Conservation (phyloP, 2,113 vertebrate species). For the Labrus mixtus region DNA sequence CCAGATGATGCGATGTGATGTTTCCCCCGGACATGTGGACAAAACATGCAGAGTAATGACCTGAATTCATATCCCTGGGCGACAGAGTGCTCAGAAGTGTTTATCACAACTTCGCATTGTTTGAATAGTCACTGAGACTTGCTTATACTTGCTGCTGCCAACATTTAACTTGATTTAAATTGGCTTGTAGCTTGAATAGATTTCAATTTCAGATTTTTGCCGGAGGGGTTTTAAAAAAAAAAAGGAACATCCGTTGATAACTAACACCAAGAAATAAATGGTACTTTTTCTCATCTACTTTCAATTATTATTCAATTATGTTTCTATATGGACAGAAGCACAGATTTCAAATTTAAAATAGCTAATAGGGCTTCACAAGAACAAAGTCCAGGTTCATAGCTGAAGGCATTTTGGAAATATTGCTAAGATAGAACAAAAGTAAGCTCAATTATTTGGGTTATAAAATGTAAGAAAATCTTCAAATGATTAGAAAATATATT, state of each 20-base stretch:
- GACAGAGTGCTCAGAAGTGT: conserved; percentile 25
- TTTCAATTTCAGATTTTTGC: conserved; percentile 57
- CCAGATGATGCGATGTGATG: conserved; percentile 67
- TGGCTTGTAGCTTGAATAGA: conserved; percentile 46
- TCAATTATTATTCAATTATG: conserved; percentile 39
- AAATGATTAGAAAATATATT: conserved; percentile 1
- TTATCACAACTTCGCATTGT: conserved; percentile 38
- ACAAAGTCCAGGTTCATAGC: conserved; percentile 35
- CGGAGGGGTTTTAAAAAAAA: conserved; percentile 16
- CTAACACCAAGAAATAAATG: neutral
- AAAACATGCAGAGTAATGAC: conserved; percentile 64
- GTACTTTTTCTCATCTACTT: conserved; percentile 42
- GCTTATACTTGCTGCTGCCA: conserved; percentile 10
- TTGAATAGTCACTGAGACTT: conserved; percentile 27
- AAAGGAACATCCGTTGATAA: conserved; percentile 12
- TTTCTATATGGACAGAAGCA: conserved; percentile 36
- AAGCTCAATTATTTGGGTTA: neutral
- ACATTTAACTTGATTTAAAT: conserved; percentile 48
- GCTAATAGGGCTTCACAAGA: conserved; percentile 38
- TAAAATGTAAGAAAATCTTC: conserved; percentile 26
- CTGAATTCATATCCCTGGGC: conserved; percentile 41
- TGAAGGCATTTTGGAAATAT: conserved; percentile 30
- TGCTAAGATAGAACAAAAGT: conserved; percentile 40
- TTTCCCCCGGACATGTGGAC: conserved; percentile 55
- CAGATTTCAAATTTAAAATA: conserved; percentile 59